These are phyloP conservation scores for Nemotelus nigrinus DNA, from an alignment of 2,888 invertebrate species.

Conservation along the genomic window DNA sequence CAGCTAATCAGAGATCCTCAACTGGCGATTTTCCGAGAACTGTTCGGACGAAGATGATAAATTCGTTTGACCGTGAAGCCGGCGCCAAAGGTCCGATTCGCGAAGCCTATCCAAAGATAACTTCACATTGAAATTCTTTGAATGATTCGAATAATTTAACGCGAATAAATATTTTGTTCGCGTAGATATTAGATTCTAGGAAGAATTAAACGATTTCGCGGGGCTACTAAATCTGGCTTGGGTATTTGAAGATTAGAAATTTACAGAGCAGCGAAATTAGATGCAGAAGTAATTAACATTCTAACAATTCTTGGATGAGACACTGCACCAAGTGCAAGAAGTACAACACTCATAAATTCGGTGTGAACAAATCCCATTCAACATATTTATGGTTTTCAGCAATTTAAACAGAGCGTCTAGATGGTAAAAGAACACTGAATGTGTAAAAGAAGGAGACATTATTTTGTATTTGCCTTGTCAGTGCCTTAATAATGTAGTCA, in stretches of 20 bases:
- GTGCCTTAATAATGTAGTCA: neutral
- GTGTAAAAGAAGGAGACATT: neutral
- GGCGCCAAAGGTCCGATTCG: no score
- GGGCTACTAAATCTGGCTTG: neutral
- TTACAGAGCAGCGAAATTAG: constrained; percentile 2
- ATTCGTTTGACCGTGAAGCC: no score
- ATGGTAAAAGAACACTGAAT: neutral
- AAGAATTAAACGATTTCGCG: no score
- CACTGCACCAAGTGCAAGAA: neutral
- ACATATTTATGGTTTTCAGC: no score
- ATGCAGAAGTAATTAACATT: constrained; percentile 19
- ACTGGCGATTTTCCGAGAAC: no score
- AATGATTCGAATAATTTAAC: no score
- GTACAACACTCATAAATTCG: neutral
- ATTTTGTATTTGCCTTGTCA: neutral
- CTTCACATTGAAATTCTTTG: no score
- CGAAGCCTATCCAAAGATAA: no score
- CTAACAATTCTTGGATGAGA: constrained; percentile 2
- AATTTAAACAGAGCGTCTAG: neutral
- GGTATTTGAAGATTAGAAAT: neutral
- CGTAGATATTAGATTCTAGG: no score
- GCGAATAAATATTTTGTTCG: no score
- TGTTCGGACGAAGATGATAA: no score
- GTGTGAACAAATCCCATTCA: neutral
- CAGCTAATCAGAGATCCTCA: no score